Evolutionary conservation across 37 sponge, comb jelly and placozoan species (phyloP).

Genomic region (Cliona cf. orientalis): DNA sequence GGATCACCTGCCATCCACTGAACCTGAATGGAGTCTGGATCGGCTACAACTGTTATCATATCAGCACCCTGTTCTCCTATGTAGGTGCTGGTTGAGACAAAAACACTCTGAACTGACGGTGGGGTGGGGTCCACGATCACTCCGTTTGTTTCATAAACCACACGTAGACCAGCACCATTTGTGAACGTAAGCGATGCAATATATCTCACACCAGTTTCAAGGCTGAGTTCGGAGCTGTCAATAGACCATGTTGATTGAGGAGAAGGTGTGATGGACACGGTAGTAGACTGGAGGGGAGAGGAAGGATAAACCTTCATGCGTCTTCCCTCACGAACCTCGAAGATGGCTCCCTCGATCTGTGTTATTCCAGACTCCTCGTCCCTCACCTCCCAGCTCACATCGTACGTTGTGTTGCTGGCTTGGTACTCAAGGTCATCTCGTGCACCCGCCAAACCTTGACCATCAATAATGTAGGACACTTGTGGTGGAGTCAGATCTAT

Average conservation of each 20-base stretch:
- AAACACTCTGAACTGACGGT: conserved; percentile 45
- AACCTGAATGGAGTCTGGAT: conserved; percentile 23
- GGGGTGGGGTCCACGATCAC: conserved; percentile 64
- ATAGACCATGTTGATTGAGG: background rate
- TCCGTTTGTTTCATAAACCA: conserved; percentile 44
- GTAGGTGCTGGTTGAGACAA: conserved; percentile 22
- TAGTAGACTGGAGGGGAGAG: background rate
- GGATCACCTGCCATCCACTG: conserved; percentile 65
- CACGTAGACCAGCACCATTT: conserved; percentile 61
- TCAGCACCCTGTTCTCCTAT: conserved; percentile 22
- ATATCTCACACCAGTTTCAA: conserved; percentile 44
- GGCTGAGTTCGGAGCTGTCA: background rate
- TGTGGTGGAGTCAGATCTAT: conserved; percentile 73
- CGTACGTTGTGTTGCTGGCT: background rate
- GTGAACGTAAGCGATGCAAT: conserved; percentile 35
- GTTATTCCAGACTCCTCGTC: conserved; percentile 64
- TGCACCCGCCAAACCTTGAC: conserved; percentile 1
- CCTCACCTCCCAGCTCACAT: conserved; percentile 34
- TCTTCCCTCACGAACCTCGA: conserved; percentile 46
- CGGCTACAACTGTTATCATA: conserved; percentile 11
- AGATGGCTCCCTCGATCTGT: conserved; percentile 35
- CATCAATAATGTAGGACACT: conserved; percentile 51
- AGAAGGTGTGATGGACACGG: background rate
- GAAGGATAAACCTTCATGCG: conserved; percentile 29
- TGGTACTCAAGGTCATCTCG: conserved; percentile 33